Conservation (phyloP, 2,113 vertebrate genomes). For the Mastomys coucha region DNA sequence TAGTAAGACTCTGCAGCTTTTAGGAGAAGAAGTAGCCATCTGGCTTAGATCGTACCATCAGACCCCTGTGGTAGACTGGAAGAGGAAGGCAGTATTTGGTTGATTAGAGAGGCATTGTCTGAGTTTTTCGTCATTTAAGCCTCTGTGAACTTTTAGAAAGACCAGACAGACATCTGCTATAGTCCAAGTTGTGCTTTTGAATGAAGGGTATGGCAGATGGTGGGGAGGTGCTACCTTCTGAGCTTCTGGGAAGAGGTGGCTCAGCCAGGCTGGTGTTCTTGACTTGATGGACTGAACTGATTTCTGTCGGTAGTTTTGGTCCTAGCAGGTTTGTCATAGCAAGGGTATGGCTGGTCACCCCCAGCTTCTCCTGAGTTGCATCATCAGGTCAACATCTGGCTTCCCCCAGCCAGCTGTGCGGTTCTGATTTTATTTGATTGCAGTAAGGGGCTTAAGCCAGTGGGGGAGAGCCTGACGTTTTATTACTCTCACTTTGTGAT, state of each 20-base stretch:
- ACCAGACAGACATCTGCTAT: neutral
- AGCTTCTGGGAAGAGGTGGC: neutral
- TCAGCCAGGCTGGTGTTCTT: neutral
- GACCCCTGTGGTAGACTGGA: neutral
- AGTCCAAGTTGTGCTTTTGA: neutral
- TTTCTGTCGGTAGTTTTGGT: neutral
- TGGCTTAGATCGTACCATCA: neutral
- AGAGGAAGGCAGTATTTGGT: neutral
- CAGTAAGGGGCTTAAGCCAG: slow-evolving; percentile 67
- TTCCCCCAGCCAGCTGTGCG: slow-evolving; percentile 66
- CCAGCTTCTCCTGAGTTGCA: slow-evolving; percentile 6
- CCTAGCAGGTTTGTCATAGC: neutral
- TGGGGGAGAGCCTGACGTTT: slow-evolving; percentile 45
- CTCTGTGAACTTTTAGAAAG: neutral
- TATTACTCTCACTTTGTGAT: slow-evolving; percentile 63
- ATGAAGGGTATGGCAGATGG: neutral
- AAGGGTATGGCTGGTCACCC: neutral
- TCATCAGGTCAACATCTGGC: slow-evolving; percentile 67
- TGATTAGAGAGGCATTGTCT: slow-evolving; percentile 15
- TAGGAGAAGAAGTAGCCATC: neutral
- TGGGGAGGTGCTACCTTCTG: neutral
- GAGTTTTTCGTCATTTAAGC: slow-evolving; percentile 20
- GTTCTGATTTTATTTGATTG: slow-evolving; percentile 72
- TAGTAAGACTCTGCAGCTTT: neutral
- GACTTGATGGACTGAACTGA: neutral